Evolutionary conservation across 2,888 invertebrate species (phyloP).

Genomic region (Oscheius myriophilus): DNA sequence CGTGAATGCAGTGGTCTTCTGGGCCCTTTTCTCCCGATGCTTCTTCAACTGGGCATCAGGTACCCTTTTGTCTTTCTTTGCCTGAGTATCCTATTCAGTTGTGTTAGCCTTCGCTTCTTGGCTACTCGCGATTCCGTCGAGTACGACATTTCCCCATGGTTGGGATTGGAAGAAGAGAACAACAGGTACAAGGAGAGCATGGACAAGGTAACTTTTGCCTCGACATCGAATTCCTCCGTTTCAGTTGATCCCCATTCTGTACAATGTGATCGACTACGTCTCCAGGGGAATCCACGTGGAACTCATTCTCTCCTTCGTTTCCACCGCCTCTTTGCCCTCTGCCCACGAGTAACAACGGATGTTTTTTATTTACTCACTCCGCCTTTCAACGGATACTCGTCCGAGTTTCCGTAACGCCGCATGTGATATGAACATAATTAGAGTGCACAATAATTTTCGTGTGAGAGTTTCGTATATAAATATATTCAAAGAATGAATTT

Average conservation of each 20-base stretch:
- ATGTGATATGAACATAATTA: constrained; percentile 25
- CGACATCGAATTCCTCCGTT: background rate
- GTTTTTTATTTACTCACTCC: background rate
- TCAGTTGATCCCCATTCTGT: constrained; percentile 63
- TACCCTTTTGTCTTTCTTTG: constrained; percentile 18
- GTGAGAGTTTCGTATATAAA: too few species aligned
- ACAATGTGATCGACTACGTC: constrained; percentile 51
- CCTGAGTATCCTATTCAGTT: constrained; percentile 31
- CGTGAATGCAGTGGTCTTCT: constrained; percentile 51
- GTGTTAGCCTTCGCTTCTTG: constrained; percentile 48
- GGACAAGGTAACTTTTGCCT: constrained; percentile 52
- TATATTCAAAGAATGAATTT: too few species aligned
- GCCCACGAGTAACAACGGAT: background rate
- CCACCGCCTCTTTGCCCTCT: constrained; percentile 35
- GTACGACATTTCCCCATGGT: constrained; percentile 59
- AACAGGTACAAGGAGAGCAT: constrained; percentile 53
- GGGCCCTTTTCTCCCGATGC: constrained; percentile 50
- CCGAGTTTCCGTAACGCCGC: background rate
- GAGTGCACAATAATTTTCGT: constrained; percentile 10
- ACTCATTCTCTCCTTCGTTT: constrained; percentile 59
- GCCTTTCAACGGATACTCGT: background rate
- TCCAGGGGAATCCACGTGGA: constrained; percentile 62
- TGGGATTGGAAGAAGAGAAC: constrained; percentile 58
- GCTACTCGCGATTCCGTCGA: constrained; percentile 48
- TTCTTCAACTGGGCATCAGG: constrained; percentile 49